A percentile compares a stretch with the other conserved stretches of the same genome.
phyloP scores from a whole-genome alignment of 2,797 vertebrate genomes.

The Tapirus indicus region DNA sequence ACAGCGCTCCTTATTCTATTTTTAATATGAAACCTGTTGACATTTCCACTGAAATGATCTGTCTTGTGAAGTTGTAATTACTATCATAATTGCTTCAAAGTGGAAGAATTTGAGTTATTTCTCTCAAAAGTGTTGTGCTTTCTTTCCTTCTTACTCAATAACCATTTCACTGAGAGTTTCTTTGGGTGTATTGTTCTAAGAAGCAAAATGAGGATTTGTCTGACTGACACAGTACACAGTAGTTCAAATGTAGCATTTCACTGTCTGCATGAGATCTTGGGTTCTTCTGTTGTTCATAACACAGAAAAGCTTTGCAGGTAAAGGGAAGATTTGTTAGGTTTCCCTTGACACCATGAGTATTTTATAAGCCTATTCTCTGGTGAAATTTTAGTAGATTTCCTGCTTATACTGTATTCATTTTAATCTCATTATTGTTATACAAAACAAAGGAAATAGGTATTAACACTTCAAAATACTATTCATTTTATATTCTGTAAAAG shows the following conservation, averaged over 20 bases:
- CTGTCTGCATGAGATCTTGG: neutral
- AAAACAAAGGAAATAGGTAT: constrained; percentile 63
- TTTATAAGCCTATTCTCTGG: constrained; percentile 67
- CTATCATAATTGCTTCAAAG: constrained; percentile 54
- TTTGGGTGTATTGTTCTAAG: constrained; percentile 64
- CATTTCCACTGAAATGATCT: neutral
- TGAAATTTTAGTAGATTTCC: constrained; percentile 44
- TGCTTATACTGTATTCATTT: constrained; percentile 28
- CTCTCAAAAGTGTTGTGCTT: constrained; percentile 60
- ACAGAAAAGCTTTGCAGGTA: constrained; percentile 19
- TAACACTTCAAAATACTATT: constrained; percentile 71
- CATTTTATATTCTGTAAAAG: constrained; percentile 57
- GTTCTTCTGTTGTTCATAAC: neutral
- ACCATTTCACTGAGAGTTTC: constrained; percentile 67
- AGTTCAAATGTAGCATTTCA: constrained; percentile 38
- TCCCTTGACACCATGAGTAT: neutral
- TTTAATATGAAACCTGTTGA: neutral
- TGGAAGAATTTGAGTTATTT: constrained; percentile 72
- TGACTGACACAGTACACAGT: constrained; percentile 32
- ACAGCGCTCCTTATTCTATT: neutral
- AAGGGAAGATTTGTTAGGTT: constrained; percentile 20
- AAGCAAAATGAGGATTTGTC: constrained; percentile 60
- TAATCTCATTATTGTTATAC: constrained; percentile 49
- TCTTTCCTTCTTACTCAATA: constrained; percentile 59
- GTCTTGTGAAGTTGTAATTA: neutral